Base-by-base conservation (phyloP, 2,797 vertebrate genomes). In the Triplophysa yarkandensis region DNA sequence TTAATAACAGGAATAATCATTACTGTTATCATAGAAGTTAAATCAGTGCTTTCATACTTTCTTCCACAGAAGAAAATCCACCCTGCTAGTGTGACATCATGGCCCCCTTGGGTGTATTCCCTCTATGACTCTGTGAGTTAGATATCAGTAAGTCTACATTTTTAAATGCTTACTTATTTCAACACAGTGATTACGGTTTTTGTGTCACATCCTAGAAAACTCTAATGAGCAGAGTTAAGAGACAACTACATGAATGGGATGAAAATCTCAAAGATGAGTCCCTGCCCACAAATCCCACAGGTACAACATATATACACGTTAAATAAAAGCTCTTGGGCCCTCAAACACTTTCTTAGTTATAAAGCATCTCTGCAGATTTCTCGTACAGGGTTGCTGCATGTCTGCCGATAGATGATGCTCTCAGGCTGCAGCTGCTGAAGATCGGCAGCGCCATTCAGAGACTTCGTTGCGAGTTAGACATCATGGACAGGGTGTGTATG, bases 381-480 rank as follows among this genome's bases (percentile, higher is more conserved):
- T 99, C 98, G 58, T 99, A 99, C 89, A 92, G 97, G 86, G 98
- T 99, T 55, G 98, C 98, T 0, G 97, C 98, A 32, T 99, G 96
- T 86, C 91, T 99, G 82, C 98, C 98, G 27, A 99, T 99, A 60
- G 98, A 98, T 16, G 95, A 99, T 44, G 91, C 88, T 5, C 85
- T 99, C 28, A 88, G 98, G 78, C 94, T 99, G 44, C 96, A 99
- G 87, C 87, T 99, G 77, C 92, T 99, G 39, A 92, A 97, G 86
- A 98, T 99, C 5, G 95, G 96, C 57, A 99, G 97, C 23, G 96
- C 98, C 71, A 95, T 98, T 77, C 97, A 99, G 86, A 91, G 97
- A 72, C 93, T 99, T 1, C 96, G 98, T 62, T 99, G 96, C 82
- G 98, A 99, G 79, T 78, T 99, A 17, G 97, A 98, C 83, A 99